Conservation (phyloP, 2,888 invertebrate genomes). For the Eupeodes luniger region DNA sequence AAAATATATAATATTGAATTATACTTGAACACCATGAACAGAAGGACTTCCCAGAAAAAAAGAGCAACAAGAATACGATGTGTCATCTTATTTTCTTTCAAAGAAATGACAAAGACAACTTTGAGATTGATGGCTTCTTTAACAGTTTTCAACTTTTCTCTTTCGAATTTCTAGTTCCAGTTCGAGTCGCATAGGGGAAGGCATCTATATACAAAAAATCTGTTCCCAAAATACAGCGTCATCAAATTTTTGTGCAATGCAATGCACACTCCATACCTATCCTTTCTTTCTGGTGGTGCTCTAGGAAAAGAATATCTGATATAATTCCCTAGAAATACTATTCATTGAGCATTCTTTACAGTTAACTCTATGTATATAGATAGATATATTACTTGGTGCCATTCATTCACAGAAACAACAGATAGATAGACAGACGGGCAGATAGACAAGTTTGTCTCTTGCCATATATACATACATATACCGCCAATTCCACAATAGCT, state of each 20-base stretch:
- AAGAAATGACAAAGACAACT: conserved; percentile 64
- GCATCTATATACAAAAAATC: conserved; percentile 16
- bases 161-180: conserved; percentile 53
- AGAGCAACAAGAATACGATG: not conserved
- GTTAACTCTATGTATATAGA: not conserved
- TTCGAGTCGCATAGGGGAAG: not conserved
- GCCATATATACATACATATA: conserved; percentile 25
- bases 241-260: conserved; percentile 63
- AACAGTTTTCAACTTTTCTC: conserved; percentile 67
- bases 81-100: conserved; percentile 37
- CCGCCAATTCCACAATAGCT: conserved; percentile 21
- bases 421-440: conserved; percentile 46
- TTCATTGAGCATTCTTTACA: conserved; percentile 64
- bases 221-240: conserved; percentile 67
- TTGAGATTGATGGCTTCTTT: conserved; percentile 75
- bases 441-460: conserved; percentile 72
- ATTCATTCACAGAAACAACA: conserved; percentile 65
- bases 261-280: not conserved
- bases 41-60: not conserved
- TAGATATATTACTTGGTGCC: conserved; percentile 42
- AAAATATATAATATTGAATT: not conserved
- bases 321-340: conserved; percentile 55
- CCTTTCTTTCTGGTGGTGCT: not conserved
- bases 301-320: conserved; percentile 25
- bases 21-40: not conserved